Evolutionary conservation across 2,113 vertebrate species (phyloP), one percentile per base, ranked within the genome.

Genomic region (Noctilio leporinus): DNA sequence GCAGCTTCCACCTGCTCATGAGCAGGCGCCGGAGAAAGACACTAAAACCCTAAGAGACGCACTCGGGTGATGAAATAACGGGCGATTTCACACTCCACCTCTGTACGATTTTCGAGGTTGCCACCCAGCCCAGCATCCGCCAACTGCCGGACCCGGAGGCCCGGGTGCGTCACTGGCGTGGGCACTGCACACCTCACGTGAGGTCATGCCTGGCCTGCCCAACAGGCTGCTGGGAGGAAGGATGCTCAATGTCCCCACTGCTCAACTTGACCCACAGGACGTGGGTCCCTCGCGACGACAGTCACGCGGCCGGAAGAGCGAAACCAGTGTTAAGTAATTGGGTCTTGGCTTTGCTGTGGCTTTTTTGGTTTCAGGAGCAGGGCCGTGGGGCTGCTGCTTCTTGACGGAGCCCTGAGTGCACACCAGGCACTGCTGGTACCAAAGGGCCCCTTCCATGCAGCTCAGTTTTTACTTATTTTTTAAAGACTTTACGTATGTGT

Each of bases 91-190:
- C 3, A 2, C 8, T 49, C 43, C 7, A 0, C 20, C 70, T 69
- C 69, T 40, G 20, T 4, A 0, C 33, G 51, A 26, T 22, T 43
- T 16, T 22, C 9, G 10, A 53, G 51, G 47, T 26, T 73, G 57
- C 47, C 2, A 0, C 24, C 24, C n/a, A 11, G 19, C 7, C 80
- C 38, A 7, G 1, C 8, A 33, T 38, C 40, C 35, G 1, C 26
- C 7, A 24, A 26, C 38, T 6, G 4, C 35, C 11, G 0, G 43
- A 6, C 65, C n/a, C 4, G 8, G 9, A 7, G n/a, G 5, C 65
- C n/a, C 4, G 8, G 9, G 10, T n/a, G 5, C 14, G 22, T 11
- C 72, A 22, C 72, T 57, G 19, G 35, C 14, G 30, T 43, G 33
- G 4, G 24, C 3, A 10, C 62, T 1, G 7, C 72, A 35, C 75